Conservation (phyloP, 2,113 vertebrate genomes). For the Poicephalus gulielmi region DNA sequence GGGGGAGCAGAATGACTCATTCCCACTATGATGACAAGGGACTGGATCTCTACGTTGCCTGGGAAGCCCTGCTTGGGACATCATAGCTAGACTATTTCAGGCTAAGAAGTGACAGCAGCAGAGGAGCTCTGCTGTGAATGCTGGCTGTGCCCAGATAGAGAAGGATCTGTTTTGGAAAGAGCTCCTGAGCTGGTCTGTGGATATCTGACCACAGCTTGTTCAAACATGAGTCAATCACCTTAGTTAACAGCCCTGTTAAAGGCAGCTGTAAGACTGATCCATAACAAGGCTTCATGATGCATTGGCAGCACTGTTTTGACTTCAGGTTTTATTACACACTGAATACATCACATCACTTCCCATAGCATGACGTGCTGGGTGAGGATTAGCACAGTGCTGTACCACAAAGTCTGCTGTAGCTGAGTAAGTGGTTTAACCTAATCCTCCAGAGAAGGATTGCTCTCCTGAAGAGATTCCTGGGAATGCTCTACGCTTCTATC, state of each 20-base stretch:
- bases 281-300: not conserved
- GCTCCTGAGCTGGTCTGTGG: not conserved
- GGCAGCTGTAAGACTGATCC: not conserved
- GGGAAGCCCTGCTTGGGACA: not conserved
- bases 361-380: not conserved
- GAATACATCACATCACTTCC: not conserved
- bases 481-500: not conserved
- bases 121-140: not conserved
- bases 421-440: conserved; percentile 10
- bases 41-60: not conserved
- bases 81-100: not conserved
- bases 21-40: not conserved
- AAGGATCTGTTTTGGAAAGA: not conserved
- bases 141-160: not conserved
- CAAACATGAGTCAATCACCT: not conserved
- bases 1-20: not conserved
- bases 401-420: not conserved
- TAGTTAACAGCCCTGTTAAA: not conserved
- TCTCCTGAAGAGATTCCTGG: conserved; percentile 7
- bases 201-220: not conserved
- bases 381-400: not conserved
- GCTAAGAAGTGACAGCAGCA: not conserved
- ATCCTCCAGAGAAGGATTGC: not conserved
- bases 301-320: not conserved
- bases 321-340: not conserved